Percentiles rank a stretch among this genome's conserved stretches.
These are phyloP conservation scores for Tinea semifulvella DNA, from an alignment of 2,888 invertebrate species.

Conservation along the genomic window DNA sequence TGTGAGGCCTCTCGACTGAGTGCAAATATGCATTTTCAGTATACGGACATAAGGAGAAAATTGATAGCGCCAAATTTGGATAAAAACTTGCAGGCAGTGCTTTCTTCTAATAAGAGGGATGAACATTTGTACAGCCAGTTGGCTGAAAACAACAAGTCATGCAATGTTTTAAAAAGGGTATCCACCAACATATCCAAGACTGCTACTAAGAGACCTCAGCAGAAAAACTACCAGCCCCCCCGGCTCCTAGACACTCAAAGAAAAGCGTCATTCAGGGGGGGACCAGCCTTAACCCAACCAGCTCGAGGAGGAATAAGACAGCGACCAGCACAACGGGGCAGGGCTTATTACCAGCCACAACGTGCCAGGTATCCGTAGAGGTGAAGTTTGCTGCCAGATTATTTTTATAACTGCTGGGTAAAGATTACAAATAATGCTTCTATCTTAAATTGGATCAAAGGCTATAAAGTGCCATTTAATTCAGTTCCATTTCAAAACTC, in stretches of 20 bases:
- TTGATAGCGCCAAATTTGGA: conserved; percentile 1
- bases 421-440: conserved; percentile 14
- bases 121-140: conserved; percentile 2
- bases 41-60: conserved; percentile 6
- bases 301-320: background rate
- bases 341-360: background rate
- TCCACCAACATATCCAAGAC: conserved; percentile 1
- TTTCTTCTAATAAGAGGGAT: background rate
- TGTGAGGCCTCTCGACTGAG: background rate
- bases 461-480: conserved; percentile 18
- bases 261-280: background rate
- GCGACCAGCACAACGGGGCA: background rate
- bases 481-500: conserved; percentile 10
- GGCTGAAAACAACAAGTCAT: conserved; percentile 15
- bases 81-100: background rate
- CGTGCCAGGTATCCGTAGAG: conserved; percentile 12
- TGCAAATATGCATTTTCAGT: background rate
- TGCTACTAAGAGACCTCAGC: background rate
- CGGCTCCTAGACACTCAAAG: conserved; percentile 1
- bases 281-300: background rate
- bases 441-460: conserved; percentile 16
- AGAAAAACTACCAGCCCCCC: conserved; percentile 17
- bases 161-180: conserved; percentile 15
- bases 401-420: conserved; percentile 16
- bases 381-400: conserved; percentile 16